Evolutionary conservation across 2,888 invertebrate species (phyloP), one percentile per base, ranked within the genome.

Genomic region (Drosophila ezoana): DNA sequence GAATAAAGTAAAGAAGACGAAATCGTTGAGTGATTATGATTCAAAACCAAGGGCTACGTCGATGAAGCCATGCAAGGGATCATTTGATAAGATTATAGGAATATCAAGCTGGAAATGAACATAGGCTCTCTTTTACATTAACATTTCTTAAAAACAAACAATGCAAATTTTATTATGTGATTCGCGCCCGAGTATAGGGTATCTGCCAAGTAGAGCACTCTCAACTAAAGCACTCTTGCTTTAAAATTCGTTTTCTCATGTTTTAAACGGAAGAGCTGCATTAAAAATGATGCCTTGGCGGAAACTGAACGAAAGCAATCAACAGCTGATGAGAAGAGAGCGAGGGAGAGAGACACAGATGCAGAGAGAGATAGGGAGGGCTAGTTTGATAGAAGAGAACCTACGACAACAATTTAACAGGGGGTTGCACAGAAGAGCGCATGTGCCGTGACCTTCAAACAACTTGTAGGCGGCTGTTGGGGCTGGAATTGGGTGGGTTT

Each of bases 381-480:
- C 28, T 14, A 14, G 40, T 18, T 14, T 14, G 40, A n/a, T 16
- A 18, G 6, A 23, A 51, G 67, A 69, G 81, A 79, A 79, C 84
- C 84, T 89, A 87, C 85, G 76, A 74, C 89, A 89, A 89, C 79
- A 87, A 56, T 61, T 68, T 56, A 35, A 40, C 28, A 23, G 52
- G 51, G 65, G 63, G 14, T 70, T 45, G 18, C 28, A 16, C 1
- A 40, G 41, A 23, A 72, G 18, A 62, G 90, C 90, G 90, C 90
- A 89, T 87, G 90, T 76, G 83, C 56, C 53, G 48, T 90, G 89
- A 90, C 90, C 91, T 90, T 91, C 88, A 89, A 64, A 32, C 38
- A 38, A 28, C 16, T 28, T 41, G 6, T 33, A 20, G 38, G 45
- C 18, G 38, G 38, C 10, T 40, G 40, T 38, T 44, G n/a, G 32